Conservation (phyloP, 1,140 invertebrate genomes). For the Ephestia elutella region DNA sequence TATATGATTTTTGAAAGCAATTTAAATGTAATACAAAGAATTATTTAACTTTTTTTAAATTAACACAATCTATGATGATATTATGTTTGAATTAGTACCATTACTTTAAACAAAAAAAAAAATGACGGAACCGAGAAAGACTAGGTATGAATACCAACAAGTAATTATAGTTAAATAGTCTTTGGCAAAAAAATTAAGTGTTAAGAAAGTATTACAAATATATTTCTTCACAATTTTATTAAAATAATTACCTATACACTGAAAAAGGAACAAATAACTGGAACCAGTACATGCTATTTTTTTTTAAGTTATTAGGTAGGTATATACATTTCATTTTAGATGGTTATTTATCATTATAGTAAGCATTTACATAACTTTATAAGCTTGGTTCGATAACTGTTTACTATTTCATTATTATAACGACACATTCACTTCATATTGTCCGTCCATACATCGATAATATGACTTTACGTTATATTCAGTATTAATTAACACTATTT, state of each 20-base stretch:
- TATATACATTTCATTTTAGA: not conserved
- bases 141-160: no score
- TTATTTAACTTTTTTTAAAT: not conserved
- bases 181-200: no score
- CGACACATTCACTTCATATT: slow-evolving; percentile 10
- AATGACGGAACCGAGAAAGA: no score
- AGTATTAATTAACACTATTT: not conserved
- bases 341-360: not conserved
- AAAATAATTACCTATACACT: no score
- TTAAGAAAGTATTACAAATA: no score
- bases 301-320: not conserved
- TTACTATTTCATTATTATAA: slow-evolving; percentile 9
- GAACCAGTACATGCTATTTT: no score
- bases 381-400: slow-evolving; percentile 16
- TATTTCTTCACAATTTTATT: no score
- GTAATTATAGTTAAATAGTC: no score
- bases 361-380: slow-evolving; percentile 11
- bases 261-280: no score
- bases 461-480: not conserved
- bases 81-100: not conserved
- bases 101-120: no score
- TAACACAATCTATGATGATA: not conserved
- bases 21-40: no score
- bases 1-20: no score
- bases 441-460: not conserved